phyloP scores from a whole-genome alignment of 2,113 vertebrate genomes.

The Arothron firmamentum region DNA sequence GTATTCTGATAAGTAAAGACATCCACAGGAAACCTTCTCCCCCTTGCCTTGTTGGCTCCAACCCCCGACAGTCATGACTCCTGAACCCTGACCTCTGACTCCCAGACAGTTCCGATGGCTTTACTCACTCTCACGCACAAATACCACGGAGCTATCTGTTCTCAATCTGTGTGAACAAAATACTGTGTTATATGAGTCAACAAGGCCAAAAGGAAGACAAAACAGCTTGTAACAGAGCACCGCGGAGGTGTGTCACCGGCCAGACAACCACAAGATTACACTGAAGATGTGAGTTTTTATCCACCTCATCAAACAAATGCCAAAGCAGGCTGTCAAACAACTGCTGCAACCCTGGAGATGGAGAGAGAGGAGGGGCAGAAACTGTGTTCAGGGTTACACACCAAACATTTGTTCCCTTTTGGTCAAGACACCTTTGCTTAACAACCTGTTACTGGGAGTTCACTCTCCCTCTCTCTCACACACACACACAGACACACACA shows the following conservation, averaged over 20 bases:
- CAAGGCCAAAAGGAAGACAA: conserved; percentile 47
- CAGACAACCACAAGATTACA: conserved; percentile 38
- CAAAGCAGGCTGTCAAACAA: conserved; percentile 46
- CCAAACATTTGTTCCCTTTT: conserved; percentile 60
- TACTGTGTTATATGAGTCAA: conserved; percentile 48
- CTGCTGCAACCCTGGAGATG: conserved; percentile 31
- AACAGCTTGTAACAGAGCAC: conserved; percentile 51
- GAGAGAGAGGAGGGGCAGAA: conserved; percentile 19
- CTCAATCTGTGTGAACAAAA: conserved; percentile 54
- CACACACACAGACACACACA: too few relatives aligned
- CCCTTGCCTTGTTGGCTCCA: conserved; percentile 23
- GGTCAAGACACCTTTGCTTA: conserved; percentile 46
- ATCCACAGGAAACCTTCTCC: conserved; percentile 30
- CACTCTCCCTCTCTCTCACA: conserved; percentile 4
- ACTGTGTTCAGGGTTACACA: conserved; percentile 25
- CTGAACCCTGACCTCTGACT: conserved; percentile 52
- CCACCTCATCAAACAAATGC: conserved; percentile 47
- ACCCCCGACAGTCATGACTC: conserved; percentile 41
- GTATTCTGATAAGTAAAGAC: conserved; percentile 42
- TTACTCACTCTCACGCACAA: conserved; percentile 35
- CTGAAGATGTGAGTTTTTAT: conserved; percentile 23
- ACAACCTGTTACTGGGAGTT: conserved; percentile 30
- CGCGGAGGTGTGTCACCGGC: conserved; percentile 42
- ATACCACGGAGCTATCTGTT: conserved; percentile 33
- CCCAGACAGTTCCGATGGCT: conserved; percentile 36